Base-by-base conservation (phyloP, 2,888 invertebrate genomes). In the Lutraria lutraria region DNA sequence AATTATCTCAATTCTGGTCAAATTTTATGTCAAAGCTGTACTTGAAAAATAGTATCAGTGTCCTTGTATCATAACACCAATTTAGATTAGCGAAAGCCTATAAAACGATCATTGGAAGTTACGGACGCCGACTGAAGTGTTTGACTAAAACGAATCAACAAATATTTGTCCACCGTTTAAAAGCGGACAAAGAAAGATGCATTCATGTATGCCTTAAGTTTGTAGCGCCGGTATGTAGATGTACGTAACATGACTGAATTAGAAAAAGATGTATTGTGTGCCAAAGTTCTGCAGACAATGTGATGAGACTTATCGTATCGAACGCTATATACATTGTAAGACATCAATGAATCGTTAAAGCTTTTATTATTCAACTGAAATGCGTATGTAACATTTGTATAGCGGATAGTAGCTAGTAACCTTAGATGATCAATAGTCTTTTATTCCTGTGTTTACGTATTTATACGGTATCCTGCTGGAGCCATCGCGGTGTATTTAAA, bases 221-320 rank as follows among this genome's bases (percentile, higher is more conserved):
- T n/a, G 25, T 12, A n/a, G 25, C 63, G 63, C 25, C n/a, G 25
- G 25, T 25, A 43, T 43, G 8, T 43, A 43, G 63, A 68, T 21
- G 25, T 68, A 68, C 63, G 63, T 25, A 68, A 68, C 63, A 12
- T 25, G 25, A 25, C 63, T 68, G 63, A 1, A 68, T 12, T 25
- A 68, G 4, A 25, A 8, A n/a, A n/a, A 68, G 12, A 68, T 12
- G n/a, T n/a, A 68, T 68, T 25, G 25, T 25, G 63, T 10, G 63
- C 63, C 63, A 68, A 68, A 68, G 25, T 68, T 68, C 6, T 68
- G 63, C 63, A 68, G 25, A 68, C 63, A 68, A 25, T 68, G 63
- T n/a, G n/a, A 68, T 68, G 63, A 68, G 25, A 68, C 12, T 25
- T 25, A 68, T 68, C 63, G 25, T 68, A 68, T 25, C 25, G 63